Conservation (phyloP, 1,140 invertebrate genomes). For the Periplaneta americana region DNA sequence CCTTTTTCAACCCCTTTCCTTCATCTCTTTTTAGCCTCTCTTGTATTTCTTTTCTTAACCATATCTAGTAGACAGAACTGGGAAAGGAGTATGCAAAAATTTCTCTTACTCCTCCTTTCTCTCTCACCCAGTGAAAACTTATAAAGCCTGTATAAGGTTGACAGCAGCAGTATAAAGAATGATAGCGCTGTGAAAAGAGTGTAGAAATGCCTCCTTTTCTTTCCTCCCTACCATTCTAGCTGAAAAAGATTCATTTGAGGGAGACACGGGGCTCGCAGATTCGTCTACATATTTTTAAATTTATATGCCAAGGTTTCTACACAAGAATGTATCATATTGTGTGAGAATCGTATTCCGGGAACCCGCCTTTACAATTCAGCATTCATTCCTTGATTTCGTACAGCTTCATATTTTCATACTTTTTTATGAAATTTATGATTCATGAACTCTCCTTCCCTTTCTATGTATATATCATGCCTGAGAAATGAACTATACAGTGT, state of each 20-base stretch:
- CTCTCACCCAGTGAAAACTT: background rate
- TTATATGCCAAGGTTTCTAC: background rate
- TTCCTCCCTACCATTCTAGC: background rate
- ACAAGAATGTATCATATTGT: background rate
- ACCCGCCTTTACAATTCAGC: background rate
- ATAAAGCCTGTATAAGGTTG: background rate
- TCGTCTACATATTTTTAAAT: background rate
- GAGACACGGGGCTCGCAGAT: background rate
- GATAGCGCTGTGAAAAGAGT: background rate
- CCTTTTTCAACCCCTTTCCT: background rate
- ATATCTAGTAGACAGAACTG: background rate
- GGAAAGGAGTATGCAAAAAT: background rate
- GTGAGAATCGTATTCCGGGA: background rate
- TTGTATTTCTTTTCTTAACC: background rate
- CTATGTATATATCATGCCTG: background rate
- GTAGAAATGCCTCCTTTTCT: no score
- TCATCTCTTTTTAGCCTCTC: no score
- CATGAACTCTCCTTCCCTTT: no score
- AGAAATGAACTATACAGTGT: background rate
- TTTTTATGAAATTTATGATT: background rate
- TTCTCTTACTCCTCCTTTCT: background rate
- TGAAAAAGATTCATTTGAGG: background rate
- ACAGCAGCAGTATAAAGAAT: background rate
- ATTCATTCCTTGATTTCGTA: background rate
- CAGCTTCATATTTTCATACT: background rate